Conservation (phyloP, 2,888 invertebrate genomes). For the Linyphia triangularis region DNA sequence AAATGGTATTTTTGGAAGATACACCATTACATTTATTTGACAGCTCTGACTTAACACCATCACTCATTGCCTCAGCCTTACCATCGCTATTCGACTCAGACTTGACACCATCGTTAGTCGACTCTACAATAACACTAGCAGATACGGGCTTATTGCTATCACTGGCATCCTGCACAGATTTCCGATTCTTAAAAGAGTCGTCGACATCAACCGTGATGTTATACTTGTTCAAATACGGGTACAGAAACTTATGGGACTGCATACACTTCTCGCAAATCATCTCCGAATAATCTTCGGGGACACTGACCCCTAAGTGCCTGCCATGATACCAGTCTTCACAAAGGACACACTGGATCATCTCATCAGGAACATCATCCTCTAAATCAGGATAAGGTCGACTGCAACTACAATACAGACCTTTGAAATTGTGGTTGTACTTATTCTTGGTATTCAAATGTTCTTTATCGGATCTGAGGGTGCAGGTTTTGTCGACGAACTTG, state of each 20-base stretch:
- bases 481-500: conserved; percentile 85
- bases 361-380: conserved; percentile 88
- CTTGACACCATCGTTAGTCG: background rate
- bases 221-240: conserved; percentile 83
- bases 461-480: conserved; percentile 85
- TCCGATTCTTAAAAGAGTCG: background rate
- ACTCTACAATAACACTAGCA: background rate
- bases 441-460: conserved; percentile 86
- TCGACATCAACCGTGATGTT: conserved; percentile 6
- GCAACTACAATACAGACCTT: conserved; percentile 94
- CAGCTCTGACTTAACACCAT: background rate
- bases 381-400: conserved; percentile 96
- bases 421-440: conserved; percentile 95
- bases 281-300: conserved; percentile 84
- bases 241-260: conserved; percentile 87
- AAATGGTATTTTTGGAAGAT: background rate
- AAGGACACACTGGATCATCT: conserved; percentile 96
- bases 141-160: background rate
- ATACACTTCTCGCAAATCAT: conserved; percentile 91
- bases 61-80: background rate
- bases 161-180: background rate
- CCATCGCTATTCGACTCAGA: background rate
- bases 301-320: conserved; percentile 78
- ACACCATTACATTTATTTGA: background rate
- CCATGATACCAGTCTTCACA: conserved; percentile 99